Base-by-base conservation (phyloP, 2,888 invertebrate genomes). In the Lacanobia oleracea region DNA sequence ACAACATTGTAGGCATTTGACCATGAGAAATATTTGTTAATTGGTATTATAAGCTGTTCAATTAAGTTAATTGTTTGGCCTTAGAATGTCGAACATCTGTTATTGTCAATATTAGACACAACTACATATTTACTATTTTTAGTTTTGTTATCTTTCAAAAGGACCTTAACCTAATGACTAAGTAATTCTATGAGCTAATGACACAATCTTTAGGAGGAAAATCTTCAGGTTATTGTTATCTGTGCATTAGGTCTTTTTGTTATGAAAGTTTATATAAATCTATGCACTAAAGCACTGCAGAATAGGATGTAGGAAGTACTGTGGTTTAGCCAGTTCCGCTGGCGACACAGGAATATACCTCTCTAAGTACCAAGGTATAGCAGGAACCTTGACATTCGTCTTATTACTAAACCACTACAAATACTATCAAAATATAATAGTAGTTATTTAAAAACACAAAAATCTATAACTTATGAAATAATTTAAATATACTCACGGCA, bases 331-430 rank as follows among this genome's bases (percentile, higher is more conserved):
- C 48, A 61, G 59, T 43, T 50, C n/a, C 37, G 8, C 27, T 64
- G 56, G 27, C n/a, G 18, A 66, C 50, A 65, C n/a, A 21, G 56
- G 37, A 59, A 33, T 72, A 63, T 23, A 62, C 5, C n/a, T 33
- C n/a, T 48, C 21, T 62, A 77, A 4, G 40, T 68, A 66, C 9
- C n/a, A 68, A 73, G 40, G 1, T 78, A 57, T 56, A 68, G 16
- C 64, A 70, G 81, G 81, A 90, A 91, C 93, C 93, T 93, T 93
- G 93, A 93, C 92, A 93, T 92, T 91, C 60, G 57, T 60, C 61
- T n/a, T 77, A 60, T 54, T 71, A 54, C 33, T 65, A 66, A 33
- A 61, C 57, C 56, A 66, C 14, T 72, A 67, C 9, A 59, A 81
- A 74, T 68, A 70, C 48, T 66, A 62, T 23, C 3, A 76, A 59